Evolutionary conservation across 2,797 vertebrate genomes (phyloP), one percentile per base, ranked within the genome.

Genomic region (Margarornis squamiger): DNA sequence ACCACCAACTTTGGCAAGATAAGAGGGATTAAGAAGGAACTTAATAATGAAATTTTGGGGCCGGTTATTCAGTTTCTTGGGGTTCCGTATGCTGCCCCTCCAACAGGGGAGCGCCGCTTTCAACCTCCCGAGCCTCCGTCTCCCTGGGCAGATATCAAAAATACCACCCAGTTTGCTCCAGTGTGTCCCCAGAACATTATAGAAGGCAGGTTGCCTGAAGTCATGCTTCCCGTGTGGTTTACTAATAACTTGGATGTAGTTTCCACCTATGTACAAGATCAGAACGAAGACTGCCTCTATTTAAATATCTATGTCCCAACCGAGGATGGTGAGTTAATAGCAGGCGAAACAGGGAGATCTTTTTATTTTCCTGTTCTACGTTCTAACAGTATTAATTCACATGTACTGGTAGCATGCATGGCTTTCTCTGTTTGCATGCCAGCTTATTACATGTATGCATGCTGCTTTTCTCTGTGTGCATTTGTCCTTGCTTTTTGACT

Each of bases 191-290:
- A 99, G 98, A 99, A 99, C 97, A 99, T 99, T 95, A 98, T 99
- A 88, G 99, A 99, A 94, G 99, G 99, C 96, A 98, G 99, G 70
- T 96, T 99, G 92, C 99, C 99, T 2, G 99, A 99, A 96, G 99
- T 99, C 95, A 99, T 99, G 99, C 98, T 99, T 96, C 99, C 99
- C 0, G 99, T 99, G 93, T 99, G 99, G 99, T 99, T 99, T 98
- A 99, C 99, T 96, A 99, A 99, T 98, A 99, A 99, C 98, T 98
- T 99, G 96, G 99, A 99, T 96, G 98, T 99, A 96, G 99, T 99
- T 96, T 99, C 99, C n/a, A 98, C 99, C 17, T 99, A 99, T 12
- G 99, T 99, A 59, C 99, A 99, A 98, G 99, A 99, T 88, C 99
- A 99, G 98, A 99, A 99, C 52, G 99, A 99, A 98, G 99, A 99